A percentile compares a stretch with the other conserved stretches of the same genome.
Conservation (phyloP, 2,888 invertebrate genomes). For the Lagria hirta region DNA sequence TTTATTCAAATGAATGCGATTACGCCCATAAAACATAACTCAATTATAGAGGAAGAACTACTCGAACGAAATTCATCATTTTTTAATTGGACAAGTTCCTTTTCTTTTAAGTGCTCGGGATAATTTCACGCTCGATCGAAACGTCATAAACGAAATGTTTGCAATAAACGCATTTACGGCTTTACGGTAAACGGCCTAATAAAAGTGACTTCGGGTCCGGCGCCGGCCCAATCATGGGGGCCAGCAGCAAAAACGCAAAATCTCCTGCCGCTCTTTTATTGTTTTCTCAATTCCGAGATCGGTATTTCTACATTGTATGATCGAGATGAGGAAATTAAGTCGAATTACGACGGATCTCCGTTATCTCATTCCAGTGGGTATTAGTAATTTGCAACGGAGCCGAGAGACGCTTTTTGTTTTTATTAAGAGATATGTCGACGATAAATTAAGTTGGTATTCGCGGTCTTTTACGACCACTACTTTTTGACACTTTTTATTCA, state of each 20-base stretch:
- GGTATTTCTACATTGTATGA: slow-evolving; percentile 13
- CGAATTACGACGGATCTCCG: slow-evolving; percentile 15
- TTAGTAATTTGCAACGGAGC: not conserved
- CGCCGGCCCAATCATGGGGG: too few relatives aligned
- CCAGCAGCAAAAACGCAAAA: slow-evolving; percentile 12
- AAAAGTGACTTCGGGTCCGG: slow-evolving; percentile 9
- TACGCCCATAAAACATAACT: slow-evolving; percentile 21
- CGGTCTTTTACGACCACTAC: slow-evolving; percentile 11
- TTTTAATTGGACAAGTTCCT: slow-evolving; percentile 1
- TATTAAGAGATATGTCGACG: too few relatives aligned
- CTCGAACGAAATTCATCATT: slow-evolving; percentile 7
- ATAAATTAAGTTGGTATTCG: slow-evolving; percentile 12
- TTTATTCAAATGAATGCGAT: slow-evolving; percentile 24
- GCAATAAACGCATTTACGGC: slow-evolving; percentile 24
- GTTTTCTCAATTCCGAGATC: slow-evolving; percentile 20
- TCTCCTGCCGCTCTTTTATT: slow-evolving; percentile 10
- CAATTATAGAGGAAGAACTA: slow-evolving; percentile 22
- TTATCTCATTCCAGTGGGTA: slow-evolving; percentile 10
- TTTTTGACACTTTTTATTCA: slow-evolving; percentile 23
- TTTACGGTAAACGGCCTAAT: slow-evolving; percentile 24
- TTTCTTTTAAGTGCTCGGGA: slow-evolving; percentile 16
- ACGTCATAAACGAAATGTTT: slow-evolving; percentile 23
- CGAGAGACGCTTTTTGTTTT: slow-evolving; percentile 1
- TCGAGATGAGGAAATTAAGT: slow-evolving; percentile 17
- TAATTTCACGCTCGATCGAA: slow-evolving; percentile 22